Evolutionary conservation across 2,797 vertebrate genomes (phyloP), one percentile per base, ranked within the genome.

Genomic region (Garrulus glandarius): DNA sequence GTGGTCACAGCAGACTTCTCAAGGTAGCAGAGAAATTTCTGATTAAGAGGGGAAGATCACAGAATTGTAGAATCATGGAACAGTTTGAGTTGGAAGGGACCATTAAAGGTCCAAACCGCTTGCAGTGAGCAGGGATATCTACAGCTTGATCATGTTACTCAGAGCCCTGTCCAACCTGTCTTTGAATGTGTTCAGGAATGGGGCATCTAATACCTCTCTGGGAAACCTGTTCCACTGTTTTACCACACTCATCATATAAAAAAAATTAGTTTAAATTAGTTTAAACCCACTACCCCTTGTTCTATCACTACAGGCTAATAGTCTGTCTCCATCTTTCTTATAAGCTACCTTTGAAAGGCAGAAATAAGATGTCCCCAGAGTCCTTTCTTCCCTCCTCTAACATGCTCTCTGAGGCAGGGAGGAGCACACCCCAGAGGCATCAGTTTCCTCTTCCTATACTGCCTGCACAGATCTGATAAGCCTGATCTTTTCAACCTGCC

Each of bases 121-220:
- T 43, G 15, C 49, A 43, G 14, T 29, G 2, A 75, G 12, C 22
- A 71, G 44, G 20, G 5, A 11, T 23, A 50, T 26, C 10, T 72
- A 65, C 61, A 67, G 43, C 19, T 29, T 34, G 5, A 18, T 36
- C 23, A 7, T 20, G 7, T 37, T 65, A 30, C 22, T 37, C 36
- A 57, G 27, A 81, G 17, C 5, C 8, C 26, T 1, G 0, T 53
- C 23, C 46, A 76, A 2, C 8, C 13, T 43, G 6, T 8, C 22
- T 24, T 36, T 57, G 30, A 70, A 20, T 10, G 2, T 49, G 36
- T 15, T 32, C 49, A 56, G 49, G 16, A 23, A 29, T 10, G 32
- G 12, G 16, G 3, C 19, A 30, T 30, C 22, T 15, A 29, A 20
- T 6, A 39, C 19, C 2, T 60, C 46, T 44, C 47, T 50, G 32